Evolutionary conservation across 2,113 vertebrate genomes (phyloP).

Genomic region (Neodontobutis hainanensis): DNA sequence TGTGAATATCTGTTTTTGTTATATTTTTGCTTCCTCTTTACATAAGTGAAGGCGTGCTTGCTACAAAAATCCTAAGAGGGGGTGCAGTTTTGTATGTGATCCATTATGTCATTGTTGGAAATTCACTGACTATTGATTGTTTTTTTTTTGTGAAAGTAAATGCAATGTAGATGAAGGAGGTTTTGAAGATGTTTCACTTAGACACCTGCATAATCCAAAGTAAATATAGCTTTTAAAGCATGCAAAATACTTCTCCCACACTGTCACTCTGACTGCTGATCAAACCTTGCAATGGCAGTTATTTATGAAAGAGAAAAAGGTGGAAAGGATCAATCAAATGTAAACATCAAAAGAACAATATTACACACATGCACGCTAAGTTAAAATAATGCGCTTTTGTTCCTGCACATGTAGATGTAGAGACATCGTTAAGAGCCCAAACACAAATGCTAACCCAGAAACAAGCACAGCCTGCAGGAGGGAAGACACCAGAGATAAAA

Average conservation of each 20-base stretch:
- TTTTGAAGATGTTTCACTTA: neutral
- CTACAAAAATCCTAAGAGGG: neutral
- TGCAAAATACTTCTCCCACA: slow-evolving; percentile 8
- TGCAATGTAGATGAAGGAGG: neutral
- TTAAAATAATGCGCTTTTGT: neutral
- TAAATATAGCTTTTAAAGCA: slow-evolving; percentile 2
- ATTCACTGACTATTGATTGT: neutral
- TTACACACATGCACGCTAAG: slow-evolving; percentile 8
- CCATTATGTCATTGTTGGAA: slow-evolving; percentile 6
- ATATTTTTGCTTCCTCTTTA: slow-evolving; percentile 45
- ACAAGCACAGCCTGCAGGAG: slow-evolving; percentile 55
- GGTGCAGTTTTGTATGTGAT: slow-evolving; percentile 6
- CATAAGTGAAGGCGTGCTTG: slow-evolving; percentile 22
- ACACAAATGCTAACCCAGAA: slow-evolving; percentile 64
- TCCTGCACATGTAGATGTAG: neutral
- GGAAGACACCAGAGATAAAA: slow-evolving; percentile 48
- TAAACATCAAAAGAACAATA: neutral
- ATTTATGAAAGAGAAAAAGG: slow-evolving; percentile 5
- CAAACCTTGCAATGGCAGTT: slow-evolving; percentile 16
- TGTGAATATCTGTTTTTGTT: slow-evolving; percentile 58
- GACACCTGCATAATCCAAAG: neutral
- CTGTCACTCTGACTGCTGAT: slow-evolving; percentile 25
- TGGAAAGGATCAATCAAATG: neutral
- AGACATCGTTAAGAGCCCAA: slow-evolving; percentile 19
- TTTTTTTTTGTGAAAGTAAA: neutral